Evolutionary conservation across 2,113 vertebrate species (phyloP).

Genomic region (Gavia stellata): DNA sequence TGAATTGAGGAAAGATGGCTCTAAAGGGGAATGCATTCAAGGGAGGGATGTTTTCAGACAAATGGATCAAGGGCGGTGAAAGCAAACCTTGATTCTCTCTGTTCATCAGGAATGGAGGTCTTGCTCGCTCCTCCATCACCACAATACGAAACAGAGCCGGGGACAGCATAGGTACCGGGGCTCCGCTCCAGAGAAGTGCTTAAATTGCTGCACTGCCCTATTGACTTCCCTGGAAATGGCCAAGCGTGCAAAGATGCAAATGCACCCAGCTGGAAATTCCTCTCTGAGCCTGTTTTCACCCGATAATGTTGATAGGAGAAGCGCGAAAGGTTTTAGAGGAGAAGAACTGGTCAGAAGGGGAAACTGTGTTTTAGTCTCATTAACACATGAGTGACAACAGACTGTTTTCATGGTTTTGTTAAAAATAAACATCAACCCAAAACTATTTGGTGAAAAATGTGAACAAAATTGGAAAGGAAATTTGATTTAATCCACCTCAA

Average conservation of each 20-base stretch:
- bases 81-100: not conserved
- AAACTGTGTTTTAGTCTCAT: not conserved
- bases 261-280: slow-evolving; percentile 1
- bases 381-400: not conserved
- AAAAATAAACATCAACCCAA: not conserved
- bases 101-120: not conserved
- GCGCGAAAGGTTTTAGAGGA: not conserved
- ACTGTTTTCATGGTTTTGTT: not conserved
- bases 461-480: not conserved
- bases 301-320: not conserved
- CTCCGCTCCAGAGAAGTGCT: not conserved
- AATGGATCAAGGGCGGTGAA: not conserved
- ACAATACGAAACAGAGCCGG: not conserved
- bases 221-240: not conserved
- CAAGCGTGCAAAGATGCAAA: not conserved
- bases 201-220: not conserved
- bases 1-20: not conserved
- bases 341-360: fast-evolving
- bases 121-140: not conserved
- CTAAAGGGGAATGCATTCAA: not conserved
- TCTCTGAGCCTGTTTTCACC: not conserved
- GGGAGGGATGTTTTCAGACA: not conserved
- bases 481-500: not conserved
- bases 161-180: fast-evolving
- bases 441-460: not conserved